Evolutionary conservation across 2,113 vertebrate genomes (phyloP).

Genomic region (Microcebus murinus): DNA sequence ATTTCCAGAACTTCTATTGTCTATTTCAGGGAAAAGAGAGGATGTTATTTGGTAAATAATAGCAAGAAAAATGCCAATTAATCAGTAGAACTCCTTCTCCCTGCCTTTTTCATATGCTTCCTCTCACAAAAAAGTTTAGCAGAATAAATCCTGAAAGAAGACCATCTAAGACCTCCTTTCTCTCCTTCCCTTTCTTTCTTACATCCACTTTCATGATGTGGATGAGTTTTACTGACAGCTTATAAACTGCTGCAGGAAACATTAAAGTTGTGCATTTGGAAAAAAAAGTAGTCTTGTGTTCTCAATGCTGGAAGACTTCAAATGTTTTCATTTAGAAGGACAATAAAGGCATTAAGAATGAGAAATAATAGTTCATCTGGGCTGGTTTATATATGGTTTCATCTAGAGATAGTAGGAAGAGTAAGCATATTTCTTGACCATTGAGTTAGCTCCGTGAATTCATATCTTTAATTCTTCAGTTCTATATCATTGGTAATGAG

Average conservation of each 20-base stretch:
- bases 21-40: neutral
- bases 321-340: neutral
- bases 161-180: neutral
- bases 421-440: neutral
- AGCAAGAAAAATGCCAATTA: neutral
- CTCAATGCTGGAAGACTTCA: neutral
- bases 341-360: neutral
- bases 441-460: neutral
- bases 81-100: neutral
- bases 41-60: neutral
- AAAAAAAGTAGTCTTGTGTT: neutral
- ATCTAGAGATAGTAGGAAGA: neutral
- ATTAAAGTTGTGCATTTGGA: neutral
- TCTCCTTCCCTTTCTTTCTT: neutral
- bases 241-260: neutral
- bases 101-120: neutral
- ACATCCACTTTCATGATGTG: neutral
- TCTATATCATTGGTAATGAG: constrained; percentile 1
- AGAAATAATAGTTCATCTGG: neutral
- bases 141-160: constrained; percentile 8
- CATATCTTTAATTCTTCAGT: neutral
- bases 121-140: neutral
- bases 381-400: neutral
- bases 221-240: neutral
- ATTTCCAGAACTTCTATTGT: neutral